Conservation (phyloP, 1,140 invertebrate species). For the Orius insidiosus region DNA sequence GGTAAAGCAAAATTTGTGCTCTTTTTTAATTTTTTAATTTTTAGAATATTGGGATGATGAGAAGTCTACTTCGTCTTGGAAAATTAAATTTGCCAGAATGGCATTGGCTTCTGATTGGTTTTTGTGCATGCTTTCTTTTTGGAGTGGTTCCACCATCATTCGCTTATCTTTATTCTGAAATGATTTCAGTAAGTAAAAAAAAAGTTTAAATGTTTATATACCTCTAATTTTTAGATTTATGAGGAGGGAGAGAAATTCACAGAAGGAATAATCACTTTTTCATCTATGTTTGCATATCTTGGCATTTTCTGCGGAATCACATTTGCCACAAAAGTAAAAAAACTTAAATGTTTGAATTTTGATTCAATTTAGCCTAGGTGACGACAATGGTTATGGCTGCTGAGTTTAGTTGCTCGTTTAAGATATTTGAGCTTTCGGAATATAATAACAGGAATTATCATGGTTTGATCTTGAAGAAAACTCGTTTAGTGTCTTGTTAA, state of each 20-base stretch:
- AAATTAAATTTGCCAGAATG: slow-evolving; percentile 1
- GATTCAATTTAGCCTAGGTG: not conserved
- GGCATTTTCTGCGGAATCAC: too few relatives aligned
- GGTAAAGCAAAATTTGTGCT: too few relatives aligned
- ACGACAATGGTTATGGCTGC: not conserved
- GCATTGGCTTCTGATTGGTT: not conserved
- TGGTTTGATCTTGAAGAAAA: slow-evolving; percentile 58
- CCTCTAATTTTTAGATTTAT: too few relatives aligned
- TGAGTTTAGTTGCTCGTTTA: not conserved
- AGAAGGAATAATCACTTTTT: too few relatives aligned
- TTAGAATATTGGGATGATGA: not conserved
- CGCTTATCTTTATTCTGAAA: slow-evolving; percentile 1
- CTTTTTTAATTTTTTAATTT: too few relatives aligned
- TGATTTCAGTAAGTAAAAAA: not conserved
- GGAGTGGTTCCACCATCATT: not conserved
- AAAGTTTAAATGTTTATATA: too few relatives aligned
- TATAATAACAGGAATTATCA: slow-evolving; percentile 26
- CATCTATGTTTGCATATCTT: too few relatives aligned
- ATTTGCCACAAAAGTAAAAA: too few relatives aligned
- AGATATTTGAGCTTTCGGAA: not conserved
- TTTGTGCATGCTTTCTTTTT: not conserved
- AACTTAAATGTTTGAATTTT: too few relatives aligned
- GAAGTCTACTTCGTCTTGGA: not conserved
- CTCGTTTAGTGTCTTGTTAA: slow-evolving; percentile 46
- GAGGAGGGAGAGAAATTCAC: too few relatives aligned